Conservation (phyloP, 35 echinoderm and acorn worm species). For the Apostichopus japonicus region DNA sequence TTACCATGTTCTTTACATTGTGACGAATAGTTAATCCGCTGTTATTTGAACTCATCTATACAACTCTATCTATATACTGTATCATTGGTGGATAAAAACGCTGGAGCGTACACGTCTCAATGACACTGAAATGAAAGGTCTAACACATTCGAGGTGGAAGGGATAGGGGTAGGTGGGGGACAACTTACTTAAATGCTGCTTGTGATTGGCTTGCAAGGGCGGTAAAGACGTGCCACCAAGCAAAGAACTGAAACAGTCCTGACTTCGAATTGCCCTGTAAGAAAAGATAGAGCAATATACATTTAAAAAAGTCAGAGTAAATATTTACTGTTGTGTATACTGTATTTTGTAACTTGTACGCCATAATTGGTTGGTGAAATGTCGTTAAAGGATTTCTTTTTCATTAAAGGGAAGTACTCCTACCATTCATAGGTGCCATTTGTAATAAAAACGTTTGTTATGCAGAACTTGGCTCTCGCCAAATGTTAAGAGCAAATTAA, state of each 20-base stretch:
- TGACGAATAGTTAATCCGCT: not conserved
- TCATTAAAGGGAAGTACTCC: not conserved
- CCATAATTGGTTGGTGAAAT: not conserved
- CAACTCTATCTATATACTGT: not conserved
- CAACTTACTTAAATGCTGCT: slow-evolving; percentile 29
- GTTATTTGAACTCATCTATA: not conserved
- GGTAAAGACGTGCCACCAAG: slow-evolving; percentile 45
- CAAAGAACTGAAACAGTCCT: slow-evolving; percentile 42
- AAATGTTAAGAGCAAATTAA: not conserved
- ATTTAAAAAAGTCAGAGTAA: not conserved
- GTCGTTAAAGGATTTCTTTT: not conserved
- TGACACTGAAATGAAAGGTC: not conserved
- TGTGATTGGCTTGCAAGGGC: slow-evolving; percentile 19
- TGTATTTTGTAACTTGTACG: no score
- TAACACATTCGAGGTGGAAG: not conserved
- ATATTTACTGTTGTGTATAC: not conserved
- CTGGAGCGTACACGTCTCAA: not conserved
- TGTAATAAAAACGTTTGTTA: not conserved
- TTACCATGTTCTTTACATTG: not conserved
- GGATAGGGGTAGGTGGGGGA: not conserved
- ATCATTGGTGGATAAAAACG: not conserved
- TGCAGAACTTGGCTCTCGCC: not conserved
- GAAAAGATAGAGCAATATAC: not conserved
- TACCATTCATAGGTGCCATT: not conserved
- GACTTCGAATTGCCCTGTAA: slow-evolving; percentile 28